These are phyloP conservation scores for Lycocorax pyrrhopterus DNA, from an alignment of 2,113 vertebrate genomes.

Conservation along the genomic window DNA sequence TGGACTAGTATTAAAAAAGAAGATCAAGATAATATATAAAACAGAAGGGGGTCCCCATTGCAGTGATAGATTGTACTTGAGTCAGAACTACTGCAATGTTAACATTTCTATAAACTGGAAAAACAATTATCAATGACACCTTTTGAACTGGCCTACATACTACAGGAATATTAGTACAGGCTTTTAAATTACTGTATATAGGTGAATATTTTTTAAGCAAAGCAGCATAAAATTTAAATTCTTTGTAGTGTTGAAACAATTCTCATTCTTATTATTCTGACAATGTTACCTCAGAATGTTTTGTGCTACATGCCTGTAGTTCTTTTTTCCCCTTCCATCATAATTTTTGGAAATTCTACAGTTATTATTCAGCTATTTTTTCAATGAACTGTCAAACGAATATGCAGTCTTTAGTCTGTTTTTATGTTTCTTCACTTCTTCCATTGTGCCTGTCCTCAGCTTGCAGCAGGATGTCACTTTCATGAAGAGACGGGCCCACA, in stretches of 20 bases:
- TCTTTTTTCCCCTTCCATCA: background rate
- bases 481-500: background rate
- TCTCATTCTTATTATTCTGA: background rate
- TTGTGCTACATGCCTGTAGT: background rate
- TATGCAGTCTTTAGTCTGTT: background rate
- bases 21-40: background rate
- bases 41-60: background rate
- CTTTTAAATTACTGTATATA: constrained; percentile 56
- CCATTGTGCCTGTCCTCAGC: background rate
- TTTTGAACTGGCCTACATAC: constrained; percentile 16
- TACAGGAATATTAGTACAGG: constrained; percentile 37
- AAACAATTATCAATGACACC: background rate
- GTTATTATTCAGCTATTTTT: background rate
- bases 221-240: background rate
- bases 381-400: background rate
- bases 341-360: background rate
- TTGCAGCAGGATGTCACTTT: background rate
- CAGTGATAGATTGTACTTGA: background rate
- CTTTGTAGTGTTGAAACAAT: background rate
- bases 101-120: background rate
- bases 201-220: constrained; percentile 35
- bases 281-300: background rate
- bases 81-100: background rate
- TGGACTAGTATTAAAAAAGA: background rate
- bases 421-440: background rate